phyloP scores from a whole-genome alignment of 1,140 invertebrate genomes.

The Cherax destructor region DNA sequence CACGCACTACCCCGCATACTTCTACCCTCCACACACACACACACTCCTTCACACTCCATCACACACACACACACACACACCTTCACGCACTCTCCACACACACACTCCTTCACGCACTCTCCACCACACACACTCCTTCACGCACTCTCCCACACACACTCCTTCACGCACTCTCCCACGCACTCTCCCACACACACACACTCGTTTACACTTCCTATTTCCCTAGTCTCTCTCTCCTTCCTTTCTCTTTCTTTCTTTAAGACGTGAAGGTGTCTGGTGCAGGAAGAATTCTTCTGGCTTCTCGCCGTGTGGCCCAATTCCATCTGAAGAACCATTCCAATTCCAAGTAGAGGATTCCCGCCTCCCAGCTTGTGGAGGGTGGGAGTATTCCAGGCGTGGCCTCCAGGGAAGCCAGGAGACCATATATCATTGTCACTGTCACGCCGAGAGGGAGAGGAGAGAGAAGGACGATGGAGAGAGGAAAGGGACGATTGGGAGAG shows the following conservation, averaged over 20 bases:
- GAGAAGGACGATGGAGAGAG: background rate
- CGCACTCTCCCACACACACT: background rate
- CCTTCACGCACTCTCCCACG: background rate
- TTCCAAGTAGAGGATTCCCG: slow-evolving; percentile 30
- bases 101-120: too few species aligned
- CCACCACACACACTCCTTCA: background rate
- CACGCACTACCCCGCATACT: too few species aligned
- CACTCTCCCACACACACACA: background rate
- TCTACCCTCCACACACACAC: too few species aligned
- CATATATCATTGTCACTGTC: slow-evolving; percentile 65
- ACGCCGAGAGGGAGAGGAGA: slow-evolving; percentile 33
- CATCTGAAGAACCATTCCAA: slow-evolving; percentile 27
- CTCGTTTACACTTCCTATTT: background rate
- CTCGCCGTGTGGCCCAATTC: background rate
- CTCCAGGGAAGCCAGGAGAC: slow-evolving; percentile 29
- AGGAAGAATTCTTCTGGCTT: background rate
- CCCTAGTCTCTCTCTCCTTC: background rate
- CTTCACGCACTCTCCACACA: too few species aligned
- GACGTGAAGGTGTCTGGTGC: background rate
- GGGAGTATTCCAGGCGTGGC: slow-evolving; percentile 36
- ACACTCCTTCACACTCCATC: too few species aligned
- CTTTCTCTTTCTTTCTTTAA: background rate
- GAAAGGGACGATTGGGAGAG: background rate
- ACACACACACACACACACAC: too few species aligned
- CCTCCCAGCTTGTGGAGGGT: slow-evolving; percentile 32